A percentile compares a stretch with the other conserved stretches of the same genome.
phyloP scores from a whole-genome alignment of 2,888 invertebrate species.

The Acanthosoma haemorrhoidale region DNA sequence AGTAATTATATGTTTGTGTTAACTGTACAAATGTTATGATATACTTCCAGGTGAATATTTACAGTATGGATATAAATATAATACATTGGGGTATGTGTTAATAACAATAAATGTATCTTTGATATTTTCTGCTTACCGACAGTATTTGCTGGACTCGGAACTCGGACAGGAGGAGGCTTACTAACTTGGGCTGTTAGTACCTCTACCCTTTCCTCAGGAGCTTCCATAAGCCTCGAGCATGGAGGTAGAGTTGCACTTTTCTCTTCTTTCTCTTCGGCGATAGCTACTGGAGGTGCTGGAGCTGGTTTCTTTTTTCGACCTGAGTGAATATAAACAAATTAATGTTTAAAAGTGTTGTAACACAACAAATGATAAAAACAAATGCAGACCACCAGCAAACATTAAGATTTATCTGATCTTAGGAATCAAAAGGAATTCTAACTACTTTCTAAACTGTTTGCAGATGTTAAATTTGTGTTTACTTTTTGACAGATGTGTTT shows the following conservation, averaged over 20 bases:
- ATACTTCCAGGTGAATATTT: too few species aligned
- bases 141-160: neutral
- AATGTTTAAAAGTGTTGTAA: neutral
- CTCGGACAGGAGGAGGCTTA: conserved; percentile 28
- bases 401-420: neutral
- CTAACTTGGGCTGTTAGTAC: too few species aligned
- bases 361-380: neutral
- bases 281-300: conserved; percentile 48
- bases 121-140: neutral
- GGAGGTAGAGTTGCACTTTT: conserved; percentile 34
- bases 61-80: neutral
- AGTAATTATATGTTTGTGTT: neutral
- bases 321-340: neutral
- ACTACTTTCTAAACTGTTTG: too few species aligned
- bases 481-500: too few species aligned
- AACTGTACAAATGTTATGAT: neutral
- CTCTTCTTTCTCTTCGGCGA: conserved; percentile 35
- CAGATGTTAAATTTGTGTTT: too few species aligned
- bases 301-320: conserved; percentile 57
- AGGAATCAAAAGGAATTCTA: neutral
- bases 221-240: conserved; percentile 29
- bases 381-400: neutral
- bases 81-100: too few species aligned
- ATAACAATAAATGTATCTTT: neutral
- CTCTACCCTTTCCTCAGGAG: conserved; percentile 11